phyloP scores from a whole-genome alignment of 2,797 vertebrate genomes.

The Sorex maritimensis region DNA sequence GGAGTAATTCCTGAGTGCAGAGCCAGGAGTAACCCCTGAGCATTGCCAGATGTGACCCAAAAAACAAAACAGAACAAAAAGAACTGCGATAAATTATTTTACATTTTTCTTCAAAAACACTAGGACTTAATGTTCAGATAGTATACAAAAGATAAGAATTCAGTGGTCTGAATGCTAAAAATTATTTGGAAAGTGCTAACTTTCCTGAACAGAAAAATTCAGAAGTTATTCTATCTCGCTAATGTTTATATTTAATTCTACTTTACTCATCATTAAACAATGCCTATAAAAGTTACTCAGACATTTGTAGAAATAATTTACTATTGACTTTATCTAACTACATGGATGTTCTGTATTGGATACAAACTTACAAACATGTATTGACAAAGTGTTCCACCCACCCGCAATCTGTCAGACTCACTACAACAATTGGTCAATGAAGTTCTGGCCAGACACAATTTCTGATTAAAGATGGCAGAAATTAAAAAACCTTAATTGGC shows the following conservation, averaged over 20 bases:
- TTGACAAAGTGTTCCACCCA: background rate
- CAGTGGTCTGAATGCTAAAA: conserved; percentile 31
- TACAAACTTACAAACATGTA: background rate
- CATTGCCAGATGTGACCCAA: no score
- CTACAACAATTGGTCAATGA: background rate
- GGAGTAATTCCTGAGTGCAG: no score
- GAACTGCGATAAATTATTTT: background rate
- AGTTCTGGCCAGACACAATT: background rate
- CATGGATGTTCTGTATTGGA: no score
- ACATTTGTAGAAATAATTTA: background rate
- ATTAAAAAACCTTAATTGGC: background rate
- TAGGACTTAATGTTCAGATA: conserved; percentile 32
- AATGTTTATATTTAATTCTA: background rate
- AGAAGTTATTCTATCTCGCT: conserved; percentile 51
- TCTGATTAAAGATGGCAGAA: background rate
- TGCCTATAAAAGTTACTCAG: background rate
- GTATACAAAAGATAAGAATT: conserved; percentile 48
- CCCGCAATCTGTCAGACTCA: background rate
- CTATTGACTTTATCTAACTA: background rate
- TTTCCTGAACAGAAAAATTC: conserved; percentile 57
- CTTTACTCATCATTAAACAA: conserved; percentile 30
- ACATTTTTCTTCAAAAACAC: conserved; percentile 63
- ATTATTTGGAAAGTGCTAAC: background rate
- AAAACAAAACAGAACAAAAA: no score
- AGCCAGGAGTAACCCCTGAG: no score